Base-by-base conservation (phyloP, 2,797 vertebrate genomes). In the Cryptoblepharus egeriae region DNA sequence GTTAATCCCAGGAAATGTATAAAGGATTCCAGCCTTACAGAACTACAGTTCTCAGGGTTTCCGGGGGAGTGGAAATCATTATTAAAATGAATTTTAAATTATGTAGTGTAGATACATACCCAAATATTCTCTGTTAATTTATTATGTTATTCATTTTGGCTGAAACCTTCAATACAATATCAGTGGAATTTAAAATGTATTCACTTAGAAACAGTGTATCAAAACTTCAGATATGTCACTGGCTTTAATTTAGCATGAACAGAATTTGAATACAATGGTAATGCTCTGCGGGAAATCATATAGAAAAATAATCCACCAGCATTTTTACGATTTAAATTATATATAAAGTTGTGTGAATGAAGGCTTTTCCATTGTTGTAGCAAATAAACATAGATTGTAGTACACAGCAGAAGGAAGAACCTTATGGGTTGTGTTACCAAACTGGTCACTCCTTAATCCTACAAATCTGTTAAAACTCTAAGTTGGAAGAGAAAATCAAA, bases 391-490 rank as follows among this genome's bases (percentile, higher is more conserved):
- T 83, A 24, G 85, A 30, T 86, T 87, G 60, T 65, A 78, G 63
- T 78, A 64, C 69, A 85, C 22, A 89, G 78, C 82, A 88, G 57
- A 5, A 11, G 49, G 24, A n/a, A 52, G 49, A 22, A 26, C 82
- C 39, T 82, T 64, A 65, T 84, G 80, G 1, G 32, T 26, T 91
- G 75, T 72, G 80, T 87, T 79, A 24, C 87, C 80, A 76, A 82
- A 71, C n/a, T 73, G 39, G 22, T 79, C 3, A 6, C 80, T 80
- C 84, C 88, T 85, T 86, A n/a, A 86, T 82, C 22, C 37, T 80
- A 84, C 70, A 39, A 81, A 74, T 70, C 16, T 30, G 61, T 74
- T 74, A 80, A 49, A 82, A 60, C 80, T 24, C 16, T 68, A 26
- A 42, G 58, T 37, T 80, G 58, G 67, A 72, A 73, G 52, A 63